Evolutionary conservation across 1,140 invertebrate species (phyloP).

Genomic region (Lithobius niger): DNA sequence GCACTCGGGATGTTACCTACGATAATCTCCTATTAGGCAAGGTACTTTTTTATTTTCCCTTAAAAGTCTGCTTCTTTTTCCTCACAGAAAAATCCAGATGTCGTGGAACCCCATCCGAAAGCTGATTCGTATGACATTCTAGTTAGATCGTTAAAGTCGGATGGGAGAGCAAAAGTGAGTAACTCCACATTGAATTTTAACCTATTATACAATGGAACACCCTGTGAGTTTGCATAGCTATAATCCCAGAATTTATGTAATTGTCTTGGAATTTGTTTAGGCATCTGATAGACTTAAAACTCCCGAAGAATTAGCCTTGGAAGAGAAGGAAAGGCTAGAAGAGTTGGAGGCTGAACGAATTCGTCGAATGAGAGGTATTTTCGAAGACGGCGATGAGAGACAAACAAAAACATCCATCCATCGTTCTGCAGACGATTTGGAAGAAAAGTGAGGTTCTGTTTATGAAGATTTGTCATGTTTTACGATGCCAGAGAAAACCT

Average conservation of each 20-base stretch:
- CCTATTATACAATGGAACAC: no score
- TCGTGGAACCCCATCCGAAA: no score
- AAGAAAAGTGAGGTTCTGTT: conserved; percentile 45
- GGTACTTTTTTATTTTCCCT: no score
- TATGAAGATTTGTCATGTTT: not conserved
- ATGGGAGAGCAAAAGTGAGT: conserved; percentile 55
- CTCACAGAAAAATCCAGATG: no score
- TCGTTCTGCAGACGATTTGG: conserved; percentile 62
- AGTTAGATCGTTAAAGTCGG: conserved; percentile 65
- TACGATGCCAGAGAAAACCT: not conserved
- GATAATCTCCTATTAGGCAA: no score
- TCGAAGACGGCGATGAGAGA: no score
- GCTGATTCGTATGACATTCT: conserved; percentile 68
- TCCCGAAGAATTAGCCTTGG: conserved; percentile 62
- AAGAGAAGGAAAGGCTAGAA: conserved; percentile 63
- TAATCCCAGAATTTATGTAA: no score
- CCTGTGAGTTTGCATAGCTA: no score
- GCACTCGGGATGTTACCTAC: no score
- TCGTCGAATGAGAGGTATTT: conserved; percentile 53
- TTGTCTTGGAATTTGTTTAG: conserved; percentile 19
- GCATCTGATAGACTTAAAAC: conserved; percentile 65
- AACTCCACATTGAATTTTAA: no score
- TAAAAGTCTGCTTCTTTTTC: no score
- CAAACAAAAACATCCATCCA: conserved; percentile 26
- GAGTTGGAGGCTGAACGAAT: conserved; percentile 60